These are phyloP conservation scores for Cremastobaeus sp. DNA, from an alignment of 2,888 invertebrate species.

Conservation along the genomic window DNA sequence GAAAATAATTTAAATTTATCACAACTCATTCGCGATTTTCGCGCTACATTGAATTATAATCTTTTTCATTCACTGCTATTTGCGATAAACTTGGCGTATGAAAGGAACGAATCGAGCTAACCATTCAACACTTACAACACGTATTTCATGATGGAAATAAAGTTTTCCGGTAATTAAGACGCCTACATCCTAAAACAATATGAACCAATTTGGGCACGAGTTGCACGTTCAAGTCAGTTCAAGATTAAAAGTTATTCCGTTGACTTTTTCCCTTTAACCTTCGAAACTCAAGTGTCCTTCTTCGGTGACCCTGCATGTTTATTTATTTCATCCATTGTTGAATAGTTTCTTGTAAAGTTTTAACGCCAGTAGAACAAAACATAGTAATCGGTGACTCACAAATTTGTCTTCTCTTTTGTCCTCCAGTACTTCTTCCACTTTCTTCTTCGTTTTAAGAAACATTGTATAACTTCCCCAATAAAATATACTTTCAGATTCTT, in stretches of 20 bases:
- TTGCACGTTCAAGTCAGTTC: background rate
- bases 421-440: too few species aligned
- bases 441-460: too few species aligned
- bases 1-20: slow-evolving; percentile 10
- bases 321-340: slow-evolving; percentile 12
- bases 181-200: slow-evolving; percentile 15
- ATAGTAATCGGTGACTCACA: too few species aligned
- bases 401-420: too few species aligned
- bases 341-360: background rate
- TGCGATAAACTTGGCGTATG: background rate
- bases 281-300: slow-evolving; percentile 18
- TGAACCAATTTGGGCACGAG: slow-evolving; percentile 9
- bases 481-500: too few species aligned
- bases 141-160: slow-evolving; percentile 20
- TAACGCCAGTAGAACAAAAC: too few species aligned
- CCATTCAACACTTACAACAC: slow-evolving; percentile 3
- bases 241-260: slow-evolving; percentile 29
- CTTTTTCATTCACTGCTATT: background rate
- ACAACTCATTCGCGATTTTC: background rate
- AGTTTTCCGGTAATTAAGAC: slow-evolving; percentile 1
- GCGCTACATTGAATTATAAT: background rate
- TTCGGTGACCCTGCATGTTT: slow-evolving; percentile 7
- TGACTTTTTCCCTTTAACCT: slow-evolving; percentile 41
- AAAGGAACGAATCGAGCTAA: background rate
- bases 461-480: too few species aligned